Evolutionary conservation across 2,797 vertebrate genomes (phyloP).

Genomic region (Dicrostonyx torquatus): DNA sequence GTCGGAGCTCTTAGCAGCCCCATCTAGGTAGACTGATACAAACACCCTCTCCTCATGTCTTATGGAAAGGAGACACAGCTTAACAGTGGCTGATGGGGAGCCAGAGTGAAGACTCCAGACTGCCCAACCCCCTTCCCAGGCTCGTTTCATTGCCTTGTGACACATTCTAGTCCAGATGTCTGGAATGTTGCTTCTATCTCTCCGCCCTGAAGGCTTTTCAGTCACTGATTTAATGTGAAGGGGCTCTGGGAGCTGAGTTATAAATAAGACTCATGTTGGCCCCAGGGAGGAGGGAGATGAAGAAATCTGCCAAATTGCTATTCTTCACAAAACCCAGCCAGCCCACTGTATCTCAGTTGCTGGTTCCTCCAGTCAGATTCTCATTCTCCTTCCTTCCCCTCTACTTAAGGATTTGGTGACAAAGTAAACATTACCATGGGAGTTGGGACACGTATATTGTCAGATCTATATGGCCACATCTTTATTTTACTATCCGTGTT

Average conservation of each 20-base stretch:
- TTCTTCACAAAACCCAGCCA: not conserved
- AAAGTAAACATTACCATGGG: not conserved
- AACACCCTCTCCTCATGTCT: not conserved
- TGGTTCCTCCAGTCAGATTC: not conserved
- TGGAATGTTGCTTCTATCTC: not conserved
- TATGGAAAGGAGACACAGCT: not conserved
- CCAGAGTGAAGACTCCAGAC: not conserved
- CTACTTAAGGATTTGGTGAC: not conserved
- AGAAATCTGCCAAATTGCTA: not conserved
- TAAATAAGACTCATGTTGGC: not conserved
- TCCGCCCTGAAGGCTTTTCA: not conserved
- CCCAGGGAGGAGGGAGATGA: not conserved
- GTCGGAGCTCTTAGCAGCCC: not conserved
- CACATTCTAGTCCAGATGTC: not conserved
- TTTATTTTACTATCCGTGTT: not conserved
- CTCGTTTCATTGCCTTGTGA: not conserved
- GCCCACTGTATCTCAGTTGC: not conserved
- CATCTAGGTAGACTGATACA: not conserved
- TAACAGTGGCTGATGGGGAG: not conserved
- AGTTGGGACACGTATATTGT: rapidly evolving
- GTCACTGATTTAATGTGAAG: slow-evolving; percentile 29
- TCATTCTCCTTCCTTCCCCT: not conserved
- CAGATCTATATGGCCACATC: not conserved
- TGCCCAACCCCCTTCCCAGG: not conserved
- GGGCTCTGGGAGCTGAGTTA: not conserved